Conservation (phyloP, 2,797 vertebrate genomes). For the Masticophis lateralis region DNA sequence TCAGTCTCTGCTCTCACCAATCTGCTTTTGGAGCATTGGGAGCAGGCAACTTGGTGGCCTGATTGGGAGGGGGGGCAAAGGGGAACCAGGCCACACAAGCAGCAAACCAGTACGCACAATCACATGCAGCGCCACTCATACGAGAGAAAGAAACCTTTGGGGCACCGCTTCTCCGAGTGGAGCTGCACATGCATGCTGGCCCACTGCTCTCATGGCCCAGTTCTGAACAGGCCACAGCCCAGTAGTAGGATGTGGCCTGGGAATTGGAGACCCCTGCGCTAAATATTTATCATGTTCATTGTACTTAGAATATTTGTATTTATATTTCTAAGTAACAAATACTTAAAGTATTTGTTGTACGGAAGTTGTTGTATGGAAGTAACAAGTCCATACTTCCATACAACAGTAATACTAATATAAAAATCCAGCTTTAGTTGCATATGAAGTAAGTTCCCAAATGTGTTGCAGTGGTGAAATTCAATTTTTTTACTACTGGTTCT, state of each 20-base stretch:
- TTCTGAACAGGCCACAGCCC: not conserved
- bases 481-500: too few species aligned
- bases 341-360: too few species aligned
- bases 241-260: too few species aligned
- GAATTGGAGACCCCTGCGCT: not conserved
- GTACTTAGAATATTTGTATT: too few species aligned
- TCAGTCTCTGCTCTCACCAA: not conserved
- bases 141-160: not conserved
- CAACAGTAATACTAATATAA: not conserved
- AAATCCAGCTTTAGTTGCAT: not conserved
- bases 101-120: too few species aligned
- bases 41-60: not conserved
- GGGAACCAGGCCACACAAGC: too few species aligned
- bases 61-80: too few species aligned
- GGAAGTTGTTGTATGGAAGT: too few species aligned
- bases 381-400: not conserved
- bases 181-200: too few species aligned
- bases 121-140: not conserved
- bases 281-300: not conserved
- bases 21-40: not conserved
- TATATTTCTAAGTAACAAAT: not conserved
- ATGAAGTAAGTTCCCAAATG: not conserved
- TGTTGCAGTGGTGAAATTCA: not conserved
- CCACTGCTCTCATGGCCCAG: not conserved
- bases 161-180: too few species aligned